Conservation (phyloP, 1,140 invertebrate species). For the Lanistes nyassanus region DNA sequence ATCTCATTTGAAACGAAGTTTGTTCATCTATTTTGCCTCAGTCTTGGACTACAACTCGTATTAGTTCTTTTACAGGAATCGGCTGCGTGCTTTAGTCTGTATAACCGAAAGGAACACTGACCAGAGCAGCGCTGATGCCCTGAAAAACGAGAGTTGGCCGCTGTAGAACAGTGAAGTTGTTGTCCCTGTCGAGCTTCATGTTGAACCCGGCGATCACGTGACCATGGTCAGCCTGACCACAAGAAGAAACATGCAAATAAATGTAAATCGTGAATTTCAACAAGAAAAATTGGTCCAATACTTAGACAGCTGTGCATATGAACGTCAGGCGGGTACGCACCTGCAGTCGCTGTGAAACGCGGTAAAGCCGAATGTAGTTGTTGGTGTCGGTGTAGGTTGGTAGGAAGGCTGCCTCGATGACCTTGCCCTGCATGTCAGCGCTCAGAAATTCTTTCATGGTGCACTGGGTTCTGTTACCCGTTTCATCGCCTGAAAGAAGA, state of each 20-base stretch:
- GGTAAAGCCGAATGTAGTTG: slow-evolving; percentile 40
- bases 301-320: too few species aligned
- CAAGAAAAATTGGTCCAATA: too few species aligned
- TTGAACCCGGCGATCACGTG: slow-evolving; percentile 83
- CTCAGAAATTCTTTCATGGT: slow-evolving; percentile 70
- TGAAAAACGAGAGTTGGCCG: slow-evolving; percentile 44
- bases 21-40: too few species aligned
- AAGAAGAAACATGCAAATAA: too few species aligned
- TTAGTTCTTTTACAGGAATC: too few species aligned
- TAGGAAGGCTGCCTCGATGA: slow-evolving; percentile 74
- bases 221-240: slow-evolving; percentile 73
- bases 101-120: too few species aligned
- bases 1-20: too few species aligned
- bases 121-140: slow-evolving; percentile 35
- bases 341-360: slow-evolving; percentile 45
- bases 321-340: slow-evolving; percentile 20
- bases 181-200: slow-evolving; percentile 51
- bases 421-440: slow-evolving; percentile 73
- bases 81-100: too few species aligned
- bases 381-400: slow-evolving; percentile 59
- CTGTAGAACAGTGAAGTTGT: slow-evolving; percentile 38
- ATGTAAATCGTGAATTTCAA: too few species aligned
- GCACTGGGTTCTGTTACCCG: slow-evolving; percentile 3
- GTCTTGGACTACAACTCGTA: too few species aligned
- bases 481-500: not conserved